Evolutionary conservation across 2,113 vertebrate species (phyloP), one percentile per base, ranked within the genome.

Genomic region (Nycticebus coucang): DNA sequence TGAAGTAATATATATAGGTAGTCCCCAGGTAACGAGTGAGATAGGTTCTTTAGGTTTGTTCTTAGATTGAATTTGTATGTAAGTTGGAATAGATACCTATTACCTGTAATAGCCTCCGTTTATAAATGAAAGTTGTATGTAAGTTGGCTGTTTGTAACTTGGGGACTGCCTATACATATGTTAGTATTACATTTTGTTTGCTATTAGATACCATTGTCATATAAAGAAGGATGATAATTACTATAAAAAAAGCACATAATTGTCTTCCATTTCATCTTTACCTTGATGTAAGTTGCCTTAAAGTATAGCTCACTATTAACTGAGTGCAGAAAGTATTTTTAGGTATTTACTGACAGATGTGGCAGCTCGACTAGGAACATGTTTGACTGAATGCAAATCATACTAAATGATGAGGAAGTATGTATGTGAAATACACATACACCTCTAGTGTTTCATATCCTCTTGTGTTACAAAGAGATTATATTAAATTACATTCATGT

Each of bases 181-280:
- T 62, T 62, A 62, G 60, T 62, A 26, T 62, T 62, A 62, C 24
- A 62, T 62, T 62, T 62, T 62, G 24, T 62, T 62, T 62, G 11
- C 22, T 62, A 26, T 62, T 62, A 77, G 35, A 50, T 35, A n/a
- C 30, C 68, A 64, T 18, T 84, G 30, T 53, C 33, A 33, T 55
- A 28, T 55, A 84, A 94, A 93, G 64, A 62, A 87, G 75, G 66
- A 82, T 87, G n/a, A 24, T 30, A 81, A 59, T 87, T 77, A 50
- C 62, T 64, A 17, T 14, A 50, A 24, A 71, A 62, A 62, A 93
- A 62, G 12, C 21, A 74, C 12, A 21, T 55, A 14, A 21, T 64
- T 77, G 35, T 82, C 55, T 85, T 92, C 13, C 55, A 71, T 89
- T 71, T 93, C 66, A 33, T 3, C 28, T 91, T 60, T 74, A 78